Evolutionary conservation across 1,140 invertebrate genomes (phyloP), one percentile per base, ranked within the genome.

Genomic region (Macrocentrus cingulum): DNA sequence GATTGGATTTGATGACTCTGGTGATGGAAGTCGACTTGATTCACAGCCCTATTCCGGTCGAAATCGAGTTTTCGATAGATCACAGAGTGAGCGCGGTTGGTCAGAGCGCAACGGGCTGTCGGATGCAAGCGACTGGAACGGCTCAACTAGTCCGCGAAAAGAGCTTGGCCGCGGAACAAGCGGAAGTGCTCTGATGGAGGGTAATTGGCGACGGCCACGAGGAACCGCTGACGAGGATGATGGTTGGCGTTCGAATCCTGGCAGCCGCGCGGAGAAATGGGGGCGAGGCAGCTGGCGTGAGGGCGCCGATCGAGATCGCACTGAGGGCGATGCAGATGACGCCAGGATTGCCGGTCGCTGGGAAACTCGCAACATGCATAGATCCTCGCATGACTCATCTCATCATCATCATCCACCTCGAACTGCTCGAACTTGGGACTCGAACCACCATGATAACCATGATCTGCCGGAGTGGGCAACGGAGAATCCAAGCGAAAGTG

Each of bases 381-480:
- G 74, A 62, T 59, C 62, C n/a, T 66, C 72, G 48, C 77, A 77
- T 23, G 78, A 80, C 59, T 64, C 69, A 1, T 66, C 73, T 56
- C 75, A 79, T 59, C 73, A 76, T 62, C 71, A 74, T 9, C 63
- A 69, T 55, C 64, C 70, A 25, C 51, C 72, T 37, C 76, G 78
- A 34, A 72, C 66, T 44, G 59, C 67, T 44, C 75, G 77, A 41
- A 63, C 68, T 58, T 79, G 76, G 76, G 76, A 76, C 34, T 74
- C 74, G 3, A 79, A 79, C 65, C 78, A 80, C 67, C 76, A 79
- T 61, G 77, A 79, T 41, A 77, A 80, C 63, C 81, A 83, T 64
- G 87, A 89, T 72, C 79, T 90, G 61, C 88, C 88, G 8, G 88
- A 90, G 80, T 90, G 88, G 87, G 88, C 87, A 3, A 89, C 83